Evolutionary conservation across 2,888 invertebrate species (phyloP), one percentile per base, ranked within the genome.

Genomic region (Calliopum simillimum): DNA sequence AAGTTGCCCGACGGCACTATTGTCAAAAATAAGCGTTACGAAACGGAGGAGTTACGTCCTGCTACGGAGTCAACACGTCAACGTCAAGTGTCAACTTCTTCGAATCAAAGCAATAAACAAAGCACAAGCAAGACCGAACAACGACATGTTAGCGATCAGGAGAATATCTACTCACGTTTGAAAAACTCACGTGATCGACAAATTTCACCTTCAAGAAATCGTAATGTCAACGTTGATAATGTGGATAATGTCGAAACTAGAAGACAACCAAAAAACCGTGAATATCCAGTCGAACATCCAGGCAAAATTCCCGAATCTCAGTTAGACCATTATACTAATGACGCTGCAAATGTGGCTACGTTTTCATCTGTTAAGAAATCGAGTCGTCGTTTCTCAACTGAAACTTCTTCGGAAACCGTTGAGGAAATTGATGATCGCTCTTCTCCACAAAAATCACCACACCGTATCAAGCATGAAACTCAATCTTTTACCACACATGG

Each of bases 11-110:
- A 91, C 79, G 92, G 92, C 16, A 90, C 90, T 2, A 88, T 88
- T 53, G 89, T 92, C 1, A 92, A 91, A n/a, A 91, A 91, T 72
- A 91, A 91, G 21, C 88, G 89, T 55, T 90, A 91, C 47, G 92
- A 92, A 80, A 91, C 90, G 46, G 87, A 85, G 75, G 85, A 84
- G 68, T 11, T 76, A 11, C 68, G 73, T 14, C 79, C 82, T 0
- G 59, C 73, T 12, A 65, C 72, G 49, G 79, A 79, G 16, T 62
- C 68, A 3, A 76, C 72, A 49, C 79, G 75, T 44, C 74, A 77
- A 47, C 75, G 74, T 59, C 74, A 73, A 21, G 59, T 53, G 1
- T 72, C 76, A 3, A 66, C 76, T 4, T 77, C 64, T 46, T 65
- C 70, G 16, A 72, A 71, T 63, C 73, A 79, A 21, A 74, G 68